Conservation (phyloP, 2,888 invertebrate species). For the Polietes domitor region DNA sequence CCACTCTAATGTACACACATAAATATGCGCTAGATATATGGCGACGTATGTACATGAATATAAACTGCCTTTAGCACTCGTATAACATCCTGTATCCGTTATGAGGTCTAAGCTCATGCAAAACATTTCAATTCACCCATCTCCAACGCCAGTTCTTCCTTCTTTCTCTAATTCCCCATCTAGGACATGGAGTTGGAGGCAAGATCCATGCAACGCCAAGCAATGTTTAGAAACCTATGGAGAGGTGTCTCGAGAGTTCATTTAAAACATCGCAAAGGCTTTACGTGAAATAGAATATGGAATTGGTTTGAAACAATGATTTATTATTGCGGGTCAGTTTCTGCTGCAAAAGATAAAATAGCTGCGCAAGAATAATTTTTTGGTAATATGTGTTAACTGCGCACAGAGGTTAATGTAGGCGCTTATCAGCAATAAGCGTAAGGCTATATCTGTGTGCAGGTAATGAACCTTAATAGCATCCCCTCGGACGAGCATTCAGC, state of each 20-base stretch:
- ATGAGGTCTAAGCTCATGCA: slow-evolving; percentile 53
- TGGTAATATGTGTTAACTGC: too few relatives aligned
- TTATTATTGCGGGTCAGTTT: too few relatives aligned
- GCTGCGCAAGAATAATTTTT: too few relatives aligned
- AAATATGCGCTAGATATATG: not conserved
- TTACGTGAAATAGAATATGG: not conserved
- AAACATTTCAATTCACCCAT: slow-evolving; percentile 35
- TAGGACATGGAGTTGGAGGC: not conserved
- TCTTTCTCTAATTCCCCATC: not conserved
- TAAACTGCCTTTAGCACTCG: slow-evolving; percentile 50
- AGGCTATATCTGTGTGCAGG: too few relatives aligned
- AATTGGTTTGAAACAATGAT: too few relatives aligned
- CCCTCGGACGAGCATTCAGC: not conserved
- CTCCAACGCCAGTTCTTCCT: slow-evolving; percentile 2
- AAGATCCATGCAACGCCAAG: not conserved
- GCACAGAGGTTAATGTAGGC: too few relatives aligned
- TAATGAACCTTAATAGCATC: not conserved
- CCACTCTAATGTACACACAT: not conserved
- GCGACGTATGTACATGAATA: slow-evolving; percentile 17
- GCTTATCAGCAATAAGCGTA: too few relatives aligned
- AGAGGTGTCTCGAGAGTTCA: slow-evolving; percentile 29
- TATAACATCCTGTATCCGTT: slow-evolving; percentile 60
- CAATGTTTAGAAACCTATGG: not conserved
- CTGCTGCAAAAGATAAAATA: too few relatives aligned
- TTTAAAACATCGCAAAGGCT: not conserved